These are phyloP conservation scores for Lapara coniferarum DNA, from an alignment of 2,888 invertebrate species.

Conservation along the genomic window DNA sequence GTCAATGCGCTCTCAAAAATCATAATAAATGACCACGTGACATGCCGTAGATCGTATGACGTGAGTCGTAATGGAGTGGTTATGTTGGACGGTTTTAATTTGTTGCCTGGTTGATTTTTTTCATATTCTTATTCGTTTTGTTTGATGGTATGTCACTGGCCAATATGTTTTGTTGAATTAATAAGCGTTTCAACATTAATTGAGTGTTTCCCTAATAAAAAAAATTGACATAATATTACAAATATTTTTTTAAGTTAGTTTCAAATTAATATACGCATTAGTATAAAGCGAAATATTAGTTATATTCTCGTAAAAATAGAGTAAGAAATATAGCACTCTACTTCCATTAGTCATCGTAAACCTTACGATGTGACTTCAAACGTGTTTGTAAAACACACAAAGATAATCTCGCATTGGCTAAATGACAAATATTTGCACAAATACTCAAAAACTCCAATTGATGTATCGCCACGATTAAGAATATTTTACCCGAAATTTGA, in stretches of 20 bases:
- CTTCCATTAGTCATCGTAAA: too few relatives aligned
- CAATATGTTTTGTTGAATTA: neutral
- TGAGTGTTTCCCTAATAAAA: too few relatives aligned
- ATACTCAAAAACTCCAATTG: too few relatives aligned
- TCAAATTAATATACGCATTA: too few relatives aligned
- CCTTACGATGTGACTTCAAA: too few relatives aligned
- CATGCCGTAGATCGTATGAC: constrained; percentile 51
- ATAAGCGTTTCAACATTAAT: too few relatives aligned
- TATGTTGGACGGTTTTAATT: constrained; percentile 33
- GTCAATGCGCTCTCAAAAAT: constrained; percentile 60
- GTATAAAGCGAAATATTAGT: too few relatives aligned
- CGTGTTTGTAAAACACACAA: too few relatives aligned
- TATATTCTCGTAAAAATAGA: too few relatives aligned
- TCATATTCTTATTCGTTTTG: constrained; percentile 26
- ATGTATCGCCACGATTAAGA: too few relatives aligned
- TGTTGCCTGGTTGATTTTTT: constrained; percentile 26
- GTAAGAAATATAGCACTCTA: too few relatives aligned
- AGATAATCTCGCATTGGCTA: neutral
- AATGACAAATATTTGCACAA: neutral
- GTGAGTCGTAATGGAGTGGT: constrained; percentile 47
- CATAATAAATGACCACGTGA: constrained; percentile 58
- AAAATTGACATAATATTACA: neutral
- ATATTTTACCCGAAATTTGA: neutral
- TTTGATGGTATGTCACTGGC: constrained; percentile 4
- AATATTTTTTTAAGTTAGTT: neutral